phyloP scores from a whole-genome alignment of 2,888 invertebrate species.

The Thereva unica region DNA sequence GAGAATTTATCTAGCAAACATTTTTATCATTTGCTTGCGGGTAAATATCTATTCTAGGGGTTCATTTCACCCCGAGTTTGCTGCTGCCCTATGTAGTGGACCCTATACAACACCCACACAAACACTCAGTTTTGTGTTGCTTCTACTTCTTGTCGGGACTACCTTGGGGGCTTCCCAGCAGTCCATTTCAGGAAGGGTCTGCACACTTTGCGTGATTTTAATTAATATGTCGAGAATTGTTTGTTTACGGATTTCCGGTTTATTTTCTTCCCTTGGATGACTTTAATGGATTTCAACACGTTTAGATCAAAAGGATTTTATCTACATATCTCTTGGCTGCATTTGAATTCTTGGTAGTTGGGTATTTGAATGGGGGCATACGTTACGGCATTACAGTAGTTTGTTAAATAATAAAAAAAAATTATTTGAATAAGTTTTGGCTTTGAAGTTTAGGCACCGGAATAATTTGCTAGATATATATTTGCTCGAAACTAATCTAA shows the following conservation, averaged over 20 bases:
- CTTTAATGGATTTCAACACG: conserved; percentile 14
- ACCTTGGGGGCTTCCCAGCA: too few relatives aligned
- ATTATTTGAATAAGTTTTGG: too few relatives aligned
- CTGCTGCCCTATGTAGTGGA: too few relatives aligned
- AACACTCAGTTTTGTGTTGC: neutral
- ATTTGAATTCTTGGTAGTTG: too few relatives aligned
- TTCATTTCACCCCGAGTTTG: conserved; percentile 9
- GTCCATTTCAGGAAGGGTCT: conserved; percentile 6
- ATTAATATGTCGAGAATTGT: conserved; percentile 19
- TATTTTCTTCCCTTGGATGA: conserved; percentile 5
- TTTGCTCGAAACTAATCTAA: too few relatives aligned
- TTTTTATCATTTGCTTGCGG: conserved; percentile 22
- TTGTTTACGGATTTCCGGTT: conserved; percentile 9
- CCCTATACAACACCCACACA: neutral
- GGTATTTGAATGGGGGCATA: too few relatives aligned
- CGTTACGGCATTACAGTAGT: too few relatives aligned
- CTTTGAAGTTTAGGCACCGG: too few relatives aligned
- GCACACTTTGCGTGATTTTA: conserved; percentile 23
- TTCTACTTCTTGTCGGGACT: conserved; percentile 3
- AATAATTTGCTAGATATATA: too few relatives aligned
- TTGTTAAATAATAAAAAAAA: too few relatives aligned
- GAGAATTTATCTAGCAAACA: conserved; percentile 22
- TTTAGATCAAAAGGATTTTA: too few relatives aligned
- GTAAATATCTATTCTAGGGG: conserved; percentile 8
- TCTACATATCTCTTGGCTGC: too few relatives aligned